Conservation (phyloP, 2,797 vertebrate species). For the Lophius americanus region DNA sequence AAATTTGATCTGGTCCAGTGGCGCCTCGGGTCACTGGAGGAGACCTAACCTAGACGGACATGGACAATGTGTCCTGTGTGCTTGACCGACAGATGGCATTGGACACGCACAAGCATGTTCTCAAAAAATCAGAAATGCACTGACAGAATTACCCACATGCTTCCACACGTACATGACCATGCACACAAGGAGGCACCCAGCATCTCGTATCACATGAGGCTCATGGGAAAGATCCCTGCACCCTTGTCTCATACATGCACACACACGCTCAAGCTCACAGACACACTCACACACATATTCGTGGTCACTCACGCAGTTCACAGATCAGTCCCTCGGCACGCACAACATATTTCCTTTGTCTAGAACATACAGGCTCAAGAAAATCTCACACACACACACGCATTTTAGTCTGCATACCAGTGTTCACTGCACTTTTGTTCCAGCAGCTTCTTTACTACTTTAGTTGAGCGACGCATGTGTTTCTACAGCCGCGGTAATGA, state of each 20-base stretch:
- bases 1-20: conserved; percentile 31
- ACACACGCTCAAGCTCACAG: conserved; percentile 55
- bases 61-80: conserved; percentile 72
- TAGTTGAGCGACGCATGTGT: too few relatives aligned
- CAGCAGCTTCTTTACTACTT: conserved; percentile 23
- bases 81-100: conserved; percentile 65
- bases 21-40: conserved; percentile 30
- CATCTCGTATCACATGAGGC: conserved; percentile 55
- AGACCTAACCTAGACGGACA: conserved; percentile 34
- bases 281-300: conserved; percentile 38
- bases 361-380: conserved; percentile 2
- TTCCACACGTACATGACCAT: conserved; percentile 1
- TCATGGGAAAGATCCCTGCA: conserved; percentile 63
- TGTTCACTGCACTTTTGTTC: conserved; percentile 21
- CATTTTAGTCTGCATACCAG: conserved; percentile 27
- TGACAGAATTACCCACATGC: conserved; percentile 7
- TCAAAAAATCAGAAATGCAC: conserved; percentile 28
- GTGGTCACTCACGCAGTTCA: conserved; percentile 15
- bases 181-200: conserved; percentile 16
- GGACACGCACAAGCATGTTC: conserved; percentile 10
- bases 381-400: conserved; percentile 24
- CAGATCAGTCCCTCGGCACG: too few relatives aligned
- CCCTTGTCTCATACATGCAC: conserved; percentile 60
- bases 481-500: neutral
- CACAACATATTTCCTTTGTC: conserved; percentile 39